These are phyloP conservation scores for Macroramphosus scolopax DNA, from an alignment of 2,797 vertebrate genomes.

Conservation along the genomic window DNA sequence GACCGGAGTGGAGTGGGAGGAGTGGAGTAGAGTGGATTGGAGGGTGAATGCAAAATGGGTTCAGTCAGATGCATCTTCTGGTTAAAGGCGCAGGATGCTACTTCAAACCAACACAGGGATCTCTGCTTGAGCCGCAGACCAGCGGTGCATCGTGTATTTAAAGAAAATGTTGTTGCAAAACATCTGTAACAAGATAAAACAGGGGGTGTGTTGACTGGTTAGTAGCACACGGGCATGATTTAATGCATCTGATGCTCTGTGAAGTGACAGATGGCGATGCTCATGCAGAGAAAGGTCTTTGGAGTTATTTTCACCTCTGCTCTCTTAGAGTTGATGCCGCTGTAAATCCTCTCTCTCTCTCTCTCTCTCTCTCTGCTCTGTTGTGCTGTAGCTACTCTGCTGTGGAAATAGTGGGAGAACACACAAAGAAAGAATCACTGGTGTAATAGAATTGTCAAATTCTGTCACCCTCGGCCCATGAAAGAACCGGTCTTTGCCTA, in stretches of 20 bases:
- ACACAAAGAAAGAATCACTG: too few species aligned
- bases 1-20: conserved; percentile 39
- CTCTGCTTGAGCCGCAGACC: conserved; percentile 24
- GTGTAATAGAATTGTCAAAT: conserved; percentile 29
- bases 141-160: background rate
- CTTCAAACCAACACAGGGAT: conserved; percentile 20
- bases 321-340: conserved; percentile 46
- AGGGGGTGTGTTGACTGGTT: conserved; percentile 22
- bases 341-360: conserved; percentile 24
- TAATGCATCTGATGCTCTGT: conserved; percentile 48
- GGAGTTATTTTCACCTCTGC: conserved; percentile 61
- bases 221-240: conserved; percentile 42
- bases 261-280: conserved; percentile 59
- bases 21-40: conserved; percentile 38
- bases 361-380: background rate
- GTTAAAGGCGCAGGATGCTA: conserved; percentile 62
- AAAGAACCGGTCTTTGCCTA: conserved; percentile 17
- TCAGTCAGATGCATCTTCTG: conserved; percentile 69
- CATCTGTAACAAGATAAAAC: conserved; percentile 24
- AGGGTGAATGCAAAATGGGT: conserved; percentile 70
- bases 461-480: conserved; percentile 24
- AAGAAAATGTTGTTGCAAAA: conserved; percentile 4
- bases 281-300: conserved; percentile 51
- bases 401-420: too few species aligned
- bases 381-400: background rate